phyloP scores from a whole-genome alignment of 1,140 invertebrate species.

The Trypoxylus dichotomus region DNA sequence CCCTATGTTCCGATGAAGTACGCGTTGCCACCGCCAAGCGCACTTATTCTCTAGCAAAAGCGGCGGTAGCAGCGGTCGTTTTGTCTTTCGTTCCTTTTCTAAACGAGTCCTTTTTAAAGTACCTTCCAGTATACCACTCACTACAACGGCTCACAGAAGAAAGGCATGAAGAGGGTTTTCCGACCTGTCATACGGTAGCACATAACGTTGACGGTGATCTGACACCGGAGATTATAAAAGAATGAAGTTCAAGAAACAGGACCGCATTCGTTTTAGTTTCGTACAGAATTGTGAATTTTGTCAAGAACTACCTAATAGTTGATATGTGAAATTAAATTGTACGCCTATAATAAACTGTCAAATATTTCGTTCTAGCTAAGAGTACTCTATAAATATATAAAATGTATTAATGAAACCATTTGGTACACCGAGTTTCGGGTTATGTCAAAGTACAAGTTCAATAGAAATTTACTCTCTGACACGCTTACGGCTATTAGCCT shows the following conservation, averaged over 20 bases:
- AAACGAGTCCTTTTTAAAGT: slow-evolving; percentile 32
- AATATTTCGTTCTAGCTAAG: too few species aligned
- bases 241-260: slow-evolving; percentile 5
- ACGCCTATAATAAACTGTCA: too few species aligned
- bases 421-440: too few species aligned
- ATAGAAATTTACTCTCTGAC: too few species aligned
- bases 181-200: slow-evolving; percentile 47
- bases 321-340: too few species aligned
- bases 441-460: too few species aligned
- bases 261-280: background rate
- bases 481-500: too few species aligned
- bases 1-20: slow-evolving; percentile 3
- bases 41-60: background rate
- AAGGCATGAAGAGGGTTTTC: slow-evolving; percentile 43
- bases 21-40: slow-evolving; percentile 24
- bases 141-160: slow-evolving; percentile 5
- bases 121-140: slow-evolving; percentile 29
- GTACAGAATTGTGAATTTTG: background rate
- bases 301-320: too few species aligned
- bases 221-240: slow-evolving; percentile 32
- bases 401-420: too few species aligned
- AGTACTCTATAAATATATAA: too few species aligned
- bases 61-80: background rate
- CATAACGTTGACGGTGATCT: slow-evolving; percentile 38
- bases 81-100: slow-evolving; percentile 27